Evolutionary conservation across 1,140 invertebrate genomes (phyloP), one percentile per base, ranked within the genome.

Genomic region (Metaphire vulgaris): DNA sequence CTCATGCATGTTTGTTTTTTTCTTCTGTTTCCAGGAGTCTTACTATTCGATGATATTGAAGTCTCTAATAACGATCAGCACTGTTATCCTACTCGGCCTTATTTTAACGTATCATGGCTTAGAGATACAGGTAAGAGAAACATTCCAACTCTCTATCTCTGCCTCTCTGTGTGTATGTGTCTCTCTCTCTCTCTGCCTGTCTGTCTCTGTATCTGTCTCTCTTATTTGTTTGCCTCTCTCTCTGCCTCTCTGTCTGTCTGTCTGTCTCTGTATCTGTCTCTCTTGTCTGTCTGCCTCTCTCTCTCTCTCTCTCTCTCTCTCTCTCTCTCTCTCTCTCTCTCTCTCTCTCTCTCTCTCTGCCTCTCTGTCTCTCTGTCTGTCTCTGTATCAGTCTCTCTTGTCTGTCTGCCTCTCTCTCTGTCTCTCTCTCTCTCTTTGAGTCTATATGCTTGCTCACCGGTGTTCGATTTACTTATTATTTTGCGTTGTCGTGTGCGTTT

Each of bases 41-140:
- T 92, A 96, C 88, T 95, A 94, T 87, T 99, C 97, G 83, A 93
- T 94, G 86, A 92, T 93, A 87, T 90, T 99, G 85, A 99, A 99
- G 91, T 96, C 95, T 84, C 90, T 98, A 86, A 99, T 99, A 89
- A 94, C 95, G 88, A 92, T 98, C 87, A 98, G 96, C 86, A 99
- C 97, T 90, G 91, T 97, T 89, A 95, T 98, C 89, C 91, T 99
- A 86, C 90, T 99, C 87, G 94, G 94, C 89, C 92, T 99, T 87
- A 99, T 99, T 88, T 91, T 97, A 88, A 95, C 96, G 89, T 99
- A 99, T 89, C 97, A 99, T 89, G 96, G 95, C 86, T 91, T 99
- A 89, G 97, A 99, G 94, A 94, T 99, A 87, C 96, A 99, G 93
- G 96, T 98, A 88, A 89, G 89, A 12, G 29, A 41, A 69, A 15